These are phyloP conservation scores for Cyphomyrus discorhynchus DNA, from an alignment of 2,113 vertebrate genomes.

Conservation along the genomic window DNA sequence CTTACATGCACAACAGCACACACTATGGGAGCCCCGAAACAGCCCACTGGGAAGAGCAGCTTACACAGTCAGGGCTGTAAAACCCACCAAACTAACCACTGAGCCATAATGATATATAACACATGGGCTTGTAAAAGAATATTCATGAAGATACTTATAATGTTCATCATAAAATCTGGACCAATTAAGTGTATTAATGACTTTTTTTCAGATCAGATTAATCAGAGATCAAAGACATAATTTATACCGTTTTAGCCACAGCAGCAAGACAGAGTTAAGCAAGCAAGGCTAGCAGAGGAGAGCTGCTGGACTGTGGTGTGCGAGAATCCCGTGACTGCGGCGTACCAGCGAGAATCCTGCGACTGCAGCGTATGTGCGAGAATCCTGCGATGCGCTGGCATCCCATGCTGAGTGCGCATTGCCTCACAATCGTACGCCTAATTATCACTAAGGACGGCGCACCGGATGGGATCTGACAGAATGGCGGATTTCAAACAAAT, in stretches of 20 bases:
- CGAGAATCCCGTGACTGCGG: background rate
- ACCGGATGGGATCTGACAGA: background rate
- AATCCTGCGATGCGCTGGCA: background rate
- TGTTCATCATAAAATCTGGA: background rate
- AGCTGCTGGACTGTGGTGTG: background rate
- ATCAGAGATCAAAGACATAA: background rate
- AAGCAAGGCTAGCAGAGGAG: background rate
- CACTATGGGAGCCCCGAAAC: background rate
- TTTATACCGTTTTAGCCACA: background rate
- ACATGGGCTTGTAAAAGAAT: background rate
- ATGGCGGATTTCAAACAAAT: background rate
- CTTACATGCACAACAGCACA: background rate
- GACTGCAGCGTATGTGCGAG: no score
- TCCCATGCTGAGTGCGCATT: background rate
- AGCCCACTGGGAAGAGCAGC: background rate
- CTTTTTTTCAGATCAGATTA: background rate
- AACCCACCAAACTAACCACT: background rate
- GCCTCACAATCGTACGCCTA: background rate
- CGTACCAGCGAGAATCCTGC: background rate
- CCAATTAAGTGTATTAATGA: background rate
- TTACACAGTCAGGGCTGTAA: background rate
- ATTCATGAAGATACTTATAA: slow-evolving; percentile 5
- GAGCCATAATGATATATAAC: background rate
- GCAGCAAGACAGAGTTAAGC: background rate
- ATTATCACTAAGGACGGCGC: background rate